Conservation (phyloP, 2,113 vertebrate genomes). For the Cichladusa arquata region DNA sequence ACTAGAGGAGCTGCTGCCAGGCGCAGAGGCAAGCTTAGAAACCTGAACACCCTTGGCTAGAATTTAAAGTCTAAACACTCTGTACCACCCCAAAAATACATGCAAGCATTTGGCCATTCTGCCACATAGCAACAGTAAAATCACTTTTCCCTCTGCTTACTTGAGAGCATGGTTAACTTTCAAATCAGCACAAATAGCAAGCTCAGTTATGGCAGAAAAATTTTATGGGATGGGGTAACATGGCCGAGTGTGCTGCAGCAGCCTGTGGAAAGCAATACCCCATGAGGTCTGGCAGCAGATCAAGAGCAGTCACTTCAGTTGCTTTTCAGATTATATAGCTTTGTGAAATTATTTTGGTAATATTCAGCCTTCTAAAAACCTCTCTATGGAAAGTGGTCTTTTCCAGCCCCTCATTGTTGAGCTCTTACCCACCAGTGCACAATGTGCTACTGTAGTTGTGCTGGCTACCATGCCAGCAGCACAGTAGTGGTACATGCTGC, state of each 20-base stretch:
- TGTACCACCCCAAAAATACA: background rate
- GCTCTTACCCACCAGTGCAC: background rate
- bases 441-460: background rate
- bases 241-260: background rate
- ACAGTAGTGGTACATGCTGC: background rate
- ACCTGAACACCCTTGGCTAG: background rate
- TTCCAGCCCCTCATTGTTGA: background rate
- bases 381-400: background rate
- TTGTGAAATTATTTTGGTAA: constrained; percentile 34
- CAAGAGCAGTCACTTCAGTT: constrained; percentile 2
- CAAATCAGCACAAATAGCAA: constrained; percentile 19
- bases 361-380: constrained; percentile 27
- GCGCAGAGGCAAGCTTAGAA: background rate
- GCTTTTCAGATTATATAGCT: constrained; percentile 40
- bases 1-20: constrained; percentile 3
- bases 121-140: constrained; percentile 19
- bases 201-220: background rate
- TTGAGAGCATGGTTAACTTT: background rate
- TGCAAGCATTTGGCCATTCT: background rate
- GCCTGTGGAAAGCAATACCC: constrained; percentile 45
- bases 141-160: background rate
- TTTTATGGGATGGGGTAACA: background rate
- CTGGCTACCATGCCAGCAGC: background rate
- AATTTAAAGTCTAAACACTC: background rate
- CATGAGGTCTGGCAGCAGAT: constrained; percentile 45